These are phyloP conservation scores for Meloe dianella DNA, from an alignment of 2,888 invertebrate species.

Conservation along the genomic window DNA sequence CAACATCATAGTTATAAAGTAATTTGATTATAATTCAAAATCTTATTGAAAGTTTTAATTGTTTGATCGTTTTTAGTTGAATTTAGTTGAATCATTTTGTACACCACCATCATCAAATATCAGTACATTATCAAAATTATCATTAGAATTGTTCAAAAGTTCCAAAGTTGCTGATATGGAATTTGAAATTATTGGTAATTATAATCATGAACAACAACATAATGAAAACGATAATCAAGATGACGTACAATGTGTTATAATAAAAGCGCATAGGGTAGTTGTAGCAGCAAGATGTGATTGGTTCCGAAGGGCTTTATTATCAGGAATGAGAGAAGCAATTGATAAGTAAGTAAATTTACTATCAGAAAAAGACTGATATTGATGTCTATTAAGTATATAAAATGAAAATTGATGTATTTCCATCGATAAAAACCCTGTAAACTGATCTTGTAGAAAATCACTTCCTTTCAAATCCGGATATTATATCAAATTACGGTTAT, in stretches of 20 bases:
- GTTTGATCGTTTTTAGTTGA: conserved; percentile 63
- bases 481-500: not conserved
- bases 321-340: conserved; percentile 75
- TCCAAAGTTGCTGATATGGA: conserved; percentile 68
- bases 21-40: conserved; percentile 7
- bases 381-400: not conserved
- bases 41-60: conserved; percentile 18
- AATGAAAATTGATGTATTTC: not conserved
- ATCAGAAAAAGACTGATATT: not conserved
- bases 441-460: not conserved
- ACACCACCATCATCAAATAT: conserved; percentile 64
- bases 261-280: conserved; percentile 69
- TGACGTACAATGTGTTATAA: conserved; percentile 53
- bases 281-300: conserved; percentile 73
- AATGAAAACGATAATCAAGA: conserved; percentile 26
- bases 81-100: conserved; percentile 68
- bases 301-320: conserved; percentile 71
- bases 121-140: conserved; percentile 65
- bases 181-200: conserved; percentile 63
- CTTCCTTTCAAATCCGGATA: not conserved
- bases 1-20: conserved; percentile 46
- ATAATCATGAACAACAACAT: conserved; percentile 22
- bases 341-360: conserved; percentile 61
- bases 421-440: not conserved
- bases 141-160: conserved; percentile 64